Evolutionary conservation across 2,797 vertebrate genomes (phyloP).

Genomic region (Poeciliopsis infans): DNA sequence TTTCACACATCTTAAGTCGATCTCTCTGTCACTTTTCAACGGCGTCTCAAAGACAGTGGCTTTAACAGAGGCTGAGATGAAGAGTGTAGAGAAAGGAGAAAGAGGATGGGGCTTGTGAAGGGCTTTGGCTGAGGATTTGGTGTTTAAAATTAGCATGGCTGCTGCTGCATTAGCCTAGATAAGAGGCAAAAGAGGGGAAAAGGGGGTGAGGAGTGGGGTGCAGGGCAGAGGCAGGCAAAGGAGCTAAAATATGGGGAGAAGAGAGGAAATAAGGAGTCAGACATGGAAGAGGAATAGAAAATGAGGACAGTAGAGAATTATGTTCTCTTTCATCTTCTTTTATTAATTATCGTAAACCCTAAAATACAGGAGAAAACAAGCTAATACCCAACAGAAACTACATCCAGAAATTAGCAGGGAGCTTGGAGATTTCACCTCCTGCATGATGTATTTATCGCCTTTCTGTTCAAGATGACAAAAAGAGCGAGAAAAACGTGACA

Average conservation of each 20-base stretch:
- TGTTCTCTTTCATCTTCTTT: slow-evolving; percentile 49
- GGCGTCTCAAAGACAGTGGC: slow-evolving; percentile 36
- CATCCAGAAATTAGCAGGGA: neutral
- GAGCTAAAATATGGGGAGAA: slow-evolving; percentile 58
- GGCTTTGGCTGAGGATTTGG: slow-evolving; percentile 76
- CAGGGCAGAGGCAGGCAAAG: slow-evolving; percentile 36
- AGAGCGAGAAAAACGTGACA: neutral
- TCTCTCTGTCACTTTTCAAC: slow-evolving; percentile 20
- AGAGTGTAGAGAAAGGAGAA: slow-evolving; percentile 54
- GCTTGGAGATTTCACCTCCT: neutral
- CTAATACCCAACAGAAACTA: slow-evolving; percentile 17
- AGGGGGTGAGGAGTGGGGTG: slow-evolving; percentile 29
- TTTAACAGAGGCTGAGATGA: slow-evolving; percentile 53
- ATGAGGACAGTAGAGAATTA: slow-evolving; percentile 40
- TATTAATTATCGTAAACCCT: slow-evolving; percentile 32
- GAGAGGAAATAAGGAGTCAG: neutral
- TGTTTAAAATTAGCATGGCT: slow-evolving; percentile 79
- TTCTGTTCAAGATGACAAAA: neutral
- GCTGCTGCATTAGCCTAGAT: slow-evolving; percentile 80
- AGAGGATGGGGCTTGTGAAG: slow-evolving; percentile 46
- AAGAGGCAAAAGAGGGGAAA: slow-evolving; percentile 57
- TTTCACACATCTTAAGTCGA: slow-evolving; percentile 1
- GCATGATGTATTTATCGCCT: neutral
- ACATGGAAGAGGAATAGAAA: slow-evolving; percentile 40
- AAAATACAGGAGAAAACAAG: slow-evolving; percentile 32